These are phyloP conservation scores for Mormyrus lacerda DNA, from an alignment of 2,113 vertebrate species.

Conservation along the genomic window DNA sequence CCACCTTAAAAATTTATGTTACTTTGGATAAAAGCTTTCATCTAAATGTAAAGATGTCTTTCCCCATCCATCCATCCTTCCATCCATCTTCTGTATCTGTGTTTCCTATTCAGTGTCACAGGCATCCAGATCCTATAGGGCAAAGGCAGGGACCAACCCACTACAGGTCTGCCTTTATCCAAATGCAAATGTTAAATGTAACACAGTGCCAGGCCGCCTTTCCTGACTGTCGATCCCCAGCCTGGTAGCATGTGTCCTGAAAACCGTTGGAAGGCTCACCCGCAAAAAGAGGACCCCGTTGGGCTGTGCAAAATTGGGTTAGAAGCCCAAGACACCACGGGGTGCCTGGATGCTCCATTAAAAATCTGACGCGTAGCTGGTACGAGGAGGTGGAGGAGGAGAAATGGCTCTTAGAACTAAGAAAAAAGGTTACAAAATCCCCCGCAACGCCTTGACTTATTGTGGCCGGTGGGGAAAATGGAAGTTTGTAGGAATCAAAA, in stretches of 20 bases:
- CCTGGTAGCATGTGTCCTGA: not conserved
- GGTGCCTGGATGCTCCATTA: not conserved
- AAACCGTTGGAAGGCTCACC: not conserved
- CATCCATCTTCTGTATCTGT: not conserved
- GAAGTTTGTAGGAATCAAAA: not conserved
- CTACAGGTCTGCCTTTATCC: not conserved
- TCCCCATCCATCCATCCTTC: not conserved
- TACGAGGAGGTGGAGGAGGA: not conserved
- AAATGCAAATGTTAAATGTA: not conserved
- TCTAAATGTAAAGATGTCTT: not conserved
- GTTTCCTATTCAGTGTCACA: not conserved
- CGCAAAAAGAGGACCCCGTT: not conserved
- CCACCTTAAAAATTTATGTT: not conserved
- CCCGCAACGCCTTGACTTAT: not conserved
- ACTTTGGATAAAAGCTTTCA: not conserved
- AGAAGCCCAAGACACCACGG: not conserved
- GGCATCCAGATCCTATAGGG: not conserved
- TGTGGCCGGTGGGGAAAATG: not conserved
- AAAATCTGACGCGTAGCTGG: not conserved
- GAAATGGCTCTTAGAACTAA: not conserved
- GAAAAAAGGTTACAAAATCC: not conserved
- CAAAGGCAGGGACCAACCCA: not conserved
- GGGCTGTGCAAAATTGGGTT: not conserved
- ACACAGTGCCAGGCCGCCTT: not conserved
- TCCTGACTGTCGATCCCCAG: not conserved